Evolutionary conservation across 2,888 invertebrate species (phyloP).

Genomic region (Hydrotaea cyrtoneurina): DNA sequence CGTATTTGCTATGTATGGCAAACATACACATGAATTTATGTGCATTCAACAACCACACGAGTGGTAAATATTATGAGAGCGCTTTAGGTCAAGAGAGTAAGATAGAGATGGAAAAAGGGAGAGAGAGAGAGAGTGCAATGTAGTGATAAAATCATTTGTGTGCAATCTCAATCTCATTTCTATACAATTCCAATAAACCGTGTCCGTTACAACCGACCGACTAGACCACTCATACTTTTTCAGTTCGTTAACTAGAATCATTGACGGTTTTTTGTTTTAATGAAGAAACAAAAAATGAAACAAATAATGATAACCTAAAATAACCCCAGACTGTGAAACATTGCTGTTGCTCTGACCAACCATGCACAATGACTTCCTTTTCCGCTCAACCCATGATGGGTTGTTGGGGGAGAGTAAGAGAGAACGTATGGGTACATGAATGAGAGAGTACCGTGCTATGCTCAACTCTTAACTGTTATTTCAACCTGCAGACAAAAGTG

Average conservation of each 20-base stretch:
- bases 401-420: slow-evolving; percentile 4
- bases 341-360: not conserved
- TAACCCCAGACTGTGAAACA: not conserved
- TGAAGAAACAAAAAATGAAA: too few species aligned
- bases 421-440: not conserved
- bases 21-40: not conserved
- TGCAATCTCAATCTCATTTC: slow-evolving; percentile 9
- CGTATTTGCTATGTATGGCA: not conserved
- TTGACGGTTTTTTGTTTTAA: not conserved
- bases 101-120: too few species aligned
- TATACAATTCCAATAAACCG: not conserved
- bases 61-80: too few species aligned
- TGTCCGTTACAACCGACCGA: slow-evolving; percentile 4
- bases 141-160: not conserved
- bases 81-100: not conserved
- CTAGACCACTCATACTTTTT: not conserved
- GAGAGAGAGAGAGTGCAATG: not conserved
- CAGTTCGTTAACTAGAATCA: not conserved
- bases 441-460: not conserved
- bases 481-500: not conserved
- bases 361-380: slow-evolving; percentile 54
- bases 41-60: not conserved
- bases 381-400: slow-evolving; percentile 29
- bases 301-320: not conserved
- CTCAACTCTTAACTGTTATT: slow-evolving; percentile 5